Evolutionary conservation across 2,888 invertebrate genomes (phyloP).

Genomic region (Eupithecia exiguata): DNA sequence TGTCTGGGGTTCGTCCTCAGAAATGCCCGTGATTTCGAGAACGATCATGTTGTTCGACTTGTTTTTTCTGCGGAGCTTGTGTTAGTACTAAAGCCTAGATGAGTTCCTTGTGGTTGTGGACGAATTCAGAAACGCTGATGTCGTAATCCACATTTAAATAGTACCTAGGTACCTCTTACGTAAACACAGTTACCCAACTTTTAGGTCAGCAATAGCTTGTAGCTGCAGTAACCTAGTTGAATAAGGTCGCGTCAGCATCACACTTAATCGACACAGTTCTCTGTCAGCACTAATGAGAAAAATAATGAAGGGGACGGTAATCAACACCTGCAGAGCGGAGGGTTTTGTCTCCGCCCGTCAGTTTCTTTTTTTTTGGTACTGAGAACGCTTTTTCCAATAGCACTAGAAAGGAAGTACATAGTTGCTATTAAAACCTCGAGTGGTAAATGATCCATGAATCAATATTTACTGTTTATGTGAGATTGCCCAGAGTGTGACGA

Average conservation of each 20-base stretch:
- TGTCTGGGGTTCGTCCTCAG: too few relatives aligned
- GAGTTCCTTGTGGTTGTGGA: too few relatives aligned
- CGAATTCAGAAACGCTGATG: too few relatives aligned
- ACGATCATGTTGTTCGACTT: too few relatives aligned
- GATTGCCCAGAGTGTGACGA: too few relatives aligned
- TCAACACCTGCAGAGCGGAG: conserved; percentile 7
- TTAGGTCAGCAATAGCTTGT: neutral
- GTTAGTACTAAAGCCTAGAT: too few relatives aligned
- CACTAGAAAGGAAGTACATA: neutral
- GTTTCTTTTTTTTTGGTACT: neutral
- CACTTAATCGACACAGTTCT: conserved; percentile 7
- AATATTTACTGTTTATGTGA: too few relatives aligned
- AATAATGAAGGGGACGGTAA: conserved; percentile 11
- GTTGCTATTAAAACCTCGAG: neutral
- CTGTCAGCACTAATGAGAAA: conserved; percentile 16
- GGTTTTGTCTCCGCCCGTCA: neutral
- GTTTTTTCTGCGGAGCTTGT: too few relatives aligned
- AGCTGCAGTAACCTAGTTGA: neutral
- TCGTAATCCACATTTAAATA: too few relatives aligned
- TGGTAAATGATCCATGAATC: neutral
- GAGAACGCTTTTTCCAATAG: neutral
- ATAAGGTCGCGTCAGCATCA: neutral
- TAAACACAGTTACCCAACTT: neutral
- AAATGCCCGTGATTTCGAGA: too few relatives aligned
- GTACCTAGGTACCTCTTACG: neutral